A percentile compares a stretch with the other conserved stretches of the same genome.
Evolutionary conservation across 2,888 invertebrate genomes (phyloP).

Genomic region (Eueremaeus valkanovi): DNA sequence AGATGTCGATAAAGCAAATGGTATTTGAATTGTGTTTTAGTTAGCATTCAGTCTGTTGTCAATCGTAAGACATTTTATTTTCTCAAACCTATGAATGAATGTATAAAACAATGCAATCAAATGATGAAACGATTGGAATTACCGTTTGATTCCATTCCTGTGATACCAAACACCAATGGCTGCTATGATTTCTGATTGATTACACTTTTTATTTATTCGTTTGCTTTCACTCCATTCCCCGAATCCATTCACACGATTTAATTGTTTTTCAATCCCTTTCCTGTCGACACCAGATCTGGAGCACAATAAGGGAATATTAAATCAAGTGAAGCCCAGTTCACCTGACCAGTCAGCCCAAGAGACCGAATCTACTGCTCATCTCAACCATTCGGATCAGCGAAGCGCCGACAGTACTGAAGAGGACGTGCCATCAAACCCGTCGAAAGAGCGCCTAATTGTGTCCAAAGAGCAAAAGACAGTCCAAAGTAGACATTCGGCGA

Average conservation of each 20-base stretch:
- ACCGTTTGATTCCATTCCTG: constrained; percentile 25
- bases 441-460: background rate
- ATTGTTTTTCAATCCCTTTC: background rate
- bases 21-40: background rate
- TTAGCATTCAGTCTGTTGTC: no score
- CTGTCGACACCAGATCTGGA: background rate
- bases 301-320: background rate
- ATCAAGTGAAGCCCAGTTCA: background rate
- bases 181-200: constrained; percentile 25
- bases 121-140: constrained; percentile 30
- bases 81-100: no score
- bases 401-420: background rate
- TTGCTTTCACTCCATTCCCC: background rate
- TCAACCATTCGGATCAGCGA: background rate
- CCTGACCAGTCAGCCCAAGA: background rate
- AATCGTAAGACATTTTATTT: background rate
- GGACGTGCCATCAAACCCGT: background rate
- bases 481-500: background rate
- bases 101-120: background rate
- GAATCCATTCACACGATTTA: background rate
- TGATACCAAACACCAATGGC: constrained; percentile 27
- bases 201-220: background rate
- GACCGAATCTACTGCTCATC: background rate
- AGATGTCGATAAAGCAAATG: background rate
- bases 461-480: background rate